Evolutionary conservation across 2,888 invertebrate genomes (phyloP), one percentile per base, ranked within the genome.

Genomic region (Lordiphosa fenestrarum): DNA sequence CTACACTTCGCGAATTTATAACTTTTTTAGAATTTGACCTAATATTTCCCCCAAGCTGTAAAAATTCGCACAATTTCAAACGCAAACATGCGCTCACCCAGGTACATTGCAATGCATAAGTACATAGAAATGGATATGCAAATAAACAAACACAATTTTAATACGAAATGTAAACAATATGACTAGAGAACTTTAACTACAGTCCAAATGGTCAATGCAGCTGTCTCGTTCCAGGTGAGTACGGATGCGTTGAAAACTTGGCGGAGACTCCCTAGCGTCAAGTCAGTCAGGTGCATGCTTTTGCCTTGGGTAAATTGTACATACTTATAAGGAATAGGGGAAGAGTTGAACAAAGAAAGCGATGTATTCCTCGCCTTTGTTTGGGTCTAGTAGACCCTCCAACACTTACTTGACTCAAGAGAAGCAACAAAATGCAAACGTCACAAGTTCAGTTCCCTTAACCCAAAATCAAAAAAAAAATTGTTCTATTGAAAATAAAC

Each of bases 391-490:
- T 19, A 58, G 62, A 66, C 62, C 62, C 66, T 66, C 7, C 7
- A 36, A 62, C 66, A 57, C 57, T 65, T 48, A 39, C 66, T 65
- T 44, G 48, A 42, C 42, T 57, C 57, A 37, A 65, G 44, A 35
- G 48, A 15, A 9, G 13, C 12, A 15, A 37, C 36, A 66, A 58
- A 66, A 63, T 50, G 50, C 59, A 60, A 38, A 53, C 64, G 68
- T 46, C 68, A 50, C 68, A 37, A 36, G 39, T 63, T 66, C 62
- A 62, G 66, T 50, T 63, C 66, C 52, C 65, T 49, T 51, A 67
- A 53, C 67, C 66, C 48, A 64, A 42, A 52, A 61, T 42, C 39
- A 33, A 53, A 67, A 68, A 53, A 61, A 50, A 67, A 64, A 38
- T 21, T 47, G 47, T 35, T 10, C n/a, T 19, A 15, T 13, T 9